Base-by-base conservation (phyloP, 2,888 invertebrate species). In the Scaptomyza caliginosa region DNA sequence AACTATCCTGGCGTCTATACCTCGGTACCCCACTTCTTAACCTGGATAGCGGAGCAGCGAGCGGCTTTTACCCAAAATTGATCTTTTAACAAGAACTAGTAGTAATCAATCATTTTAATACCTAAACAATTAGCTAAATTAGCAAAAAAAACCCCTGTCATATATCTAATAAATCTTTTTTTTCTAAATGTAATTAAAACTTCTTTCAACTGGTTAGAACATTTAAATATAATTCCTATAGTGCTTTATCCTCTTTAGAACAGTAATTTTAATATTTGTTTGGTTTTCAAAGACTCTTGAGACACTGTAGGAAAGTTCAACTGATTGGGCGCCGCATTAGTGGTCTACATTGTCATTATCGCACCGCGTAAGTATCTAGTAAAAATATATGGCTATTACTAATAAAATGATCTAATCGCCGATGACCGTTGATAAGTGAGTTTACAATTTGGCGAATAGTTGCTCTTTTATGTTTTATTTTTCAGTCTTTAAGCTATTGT, bases 1-100 rank as follows among this genome's bases (percentile, higher is more conserved):
- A 67, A 52, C 0, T 81, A 60, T 65, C 88, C 88, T 0, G 80
- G 87, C 8, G 88, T 89, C 3, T 89, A 88, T 40, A 38, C 89
- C 0, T 59, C 73, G 38, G 86, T 85, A 10, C 63, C 69, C 0
- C 24, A 71, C 23, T 74, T 79, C 2, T 45, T 26, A 1, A 43
- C 51, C 11, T 88, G 89, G 87, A 77, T 86, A 38, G 63, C 57
- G n/a, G 32, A 63, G 11, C 49, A 74, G 26, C 45, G 60, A 2
- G 54, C 57, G 0, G 26, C 30, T n/a, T 8, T 34, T 16, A 16
- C 34, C 1, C 8, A 3, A 8, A 16, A 34, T 4, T 16, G 5
- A 30, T 34, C 26, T 26, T 26, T 26, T 26, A n/a, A n/a, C n/a
- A n/a, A n/a, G n/a, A n/a, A n/a, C n/a, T n/a, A n/a, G n/a, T n/a